A percentile compares a stretch with the other conserved stretches of the same genome.
These are phyloP conservation scores for Eupithecia dodoneata DNA, from an alignment of 2,888 invertebrate species.

Conservation along the genomic window DNA sequence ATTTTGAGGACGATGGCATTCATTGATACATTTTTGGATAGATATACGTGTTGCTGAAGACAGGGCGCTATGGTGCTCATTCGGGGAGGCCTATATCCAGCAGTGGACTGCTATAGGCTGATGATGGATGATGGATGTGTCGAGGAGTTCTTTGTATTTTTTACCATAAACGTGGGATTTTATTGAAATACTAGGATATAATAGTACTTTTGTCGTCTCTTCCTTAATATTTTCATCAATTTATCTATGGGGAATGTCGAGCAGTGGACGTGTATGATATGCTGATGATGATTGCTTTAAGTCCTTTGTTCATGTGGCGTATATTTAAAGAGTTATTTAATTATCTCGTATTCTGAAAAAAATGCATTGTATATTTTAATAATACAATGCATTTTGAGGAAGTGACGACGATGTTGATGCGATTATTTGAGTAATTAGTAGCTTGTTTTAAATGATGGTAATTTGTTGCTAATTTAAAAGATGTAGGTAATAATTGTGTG, in stretches of 20 bases:
- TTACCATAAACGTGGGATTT: background rate
- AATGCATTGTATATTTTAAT: background rate
- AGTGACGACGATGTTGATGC: slow-evolving; percentile 2
- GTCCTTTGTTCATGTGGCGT: no score
- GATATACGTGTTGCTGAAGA: background rate
- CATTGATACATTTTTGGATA: background rate
- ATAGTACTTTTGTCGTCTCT: no score
- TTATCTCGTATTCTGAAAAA: no score
- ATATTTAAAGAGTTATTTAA: no score
- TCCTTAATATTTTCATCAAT: no score
- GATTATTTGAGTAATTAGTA: background rate
- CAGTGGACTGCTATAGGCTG: no score
- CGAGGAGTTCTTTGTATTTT: background rate
- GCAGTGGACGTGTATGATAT: no score
- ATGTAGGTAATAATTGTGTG: background rate
- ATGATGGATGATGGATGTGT: no score
- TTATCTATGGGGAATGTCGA: no score
- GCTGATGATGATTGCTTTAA: no score
- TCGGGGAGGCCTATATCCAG: no score
- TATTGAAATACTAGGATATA: background rate
- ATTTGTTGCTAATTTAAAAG: background rate
- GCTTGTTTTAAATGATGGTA: background rate
- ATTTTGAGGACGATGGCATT: background rate
- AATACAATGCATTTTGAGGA: background rate
- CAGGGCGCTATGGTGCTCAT: no score